Percentiles rank a stretch among this genome's conserved stretches.
Conservation (phyloP, 2,888 invertebrate species). For the Andrena marginata region DNA sequence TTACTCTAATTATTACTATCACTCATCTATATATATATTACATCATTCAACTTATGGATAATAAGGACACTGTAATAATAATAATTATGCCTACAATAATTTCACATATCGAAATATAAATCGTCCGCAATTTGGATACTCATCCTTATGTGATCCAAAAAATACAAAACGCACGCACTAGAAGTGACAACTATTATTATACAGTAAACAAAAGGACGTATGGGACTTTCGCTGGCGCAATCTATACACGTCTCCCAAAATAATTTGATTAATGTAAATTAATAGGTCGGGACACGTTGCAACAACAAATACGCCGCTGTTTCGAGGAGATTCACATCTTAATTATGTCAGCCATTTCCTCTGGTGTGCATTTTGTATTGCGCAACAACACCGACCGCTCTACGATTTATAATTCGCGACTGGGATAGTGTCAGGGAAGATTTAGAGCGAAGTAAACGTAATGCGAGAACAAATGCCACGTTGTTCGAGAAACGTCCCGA, state of each 20-base stretch:
- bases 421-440: constrained; percentile 36
- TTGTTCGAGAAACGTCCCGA: constrained; percentile 21
- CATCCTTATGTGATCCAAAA: too few species aligned
- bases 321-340: constrained; percentile 48
- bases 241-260: constrained; percentile 25
- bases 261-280: constrained; percentile 39
- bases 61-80: too few species aligned
- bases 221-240: constrained; percentile 12
- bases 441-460: constrained; percentile 50
- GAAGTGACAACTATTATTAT: constrained; percentile 6
- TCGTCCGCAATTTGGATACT: too few species aligned
- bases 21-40: too few species aligned
- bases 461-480: constrained; percentile 39
- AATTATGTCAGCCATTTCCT: constrained; percentile 56
- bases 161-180: too few species aligned
- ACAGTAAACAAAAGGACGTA: not conserved
- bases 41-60: too few species aligned
- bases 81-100: too few species aligned
- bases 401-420: constrained; percentile 48
- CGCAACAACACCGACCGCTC: constrained; percentile 38
- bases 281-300: not conserved
- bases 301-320: not conserved
- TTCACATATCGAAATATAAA: too few species aligned
- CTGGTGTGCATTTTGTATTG: constrained; percentile 40
- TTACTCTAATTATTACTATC: too few species aligned